These are phyloP conservation scores for Drosophila fulvimacula DNA, from an alignment of 2,888 invertebrate species.

Conservation along the genomic window DNA sequence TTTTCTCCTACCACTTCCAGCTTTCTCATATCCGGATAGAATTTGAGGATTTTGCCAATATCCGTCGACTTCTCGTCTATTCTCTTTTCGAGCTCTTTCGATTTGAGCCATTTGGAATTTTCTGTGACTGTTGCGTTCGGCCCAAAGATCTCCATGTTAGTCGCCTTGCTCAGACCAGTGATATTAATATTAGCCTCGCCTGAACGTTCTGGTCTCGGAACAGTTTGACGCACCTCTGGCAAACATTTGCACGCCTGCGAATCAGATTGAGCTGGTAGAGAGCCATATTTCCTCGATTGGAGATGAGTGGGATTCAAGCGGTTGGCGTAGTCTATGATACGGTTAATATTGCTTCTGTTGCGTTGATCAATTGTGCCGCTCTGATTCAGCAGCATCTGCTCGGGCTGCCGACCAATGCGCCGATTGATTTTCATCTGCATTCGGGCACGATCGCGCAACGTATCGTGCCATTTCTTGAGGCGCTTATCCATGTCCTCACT, in stretches of 20 bases:
- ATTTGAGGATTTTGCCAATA: constrained; percentile 67
- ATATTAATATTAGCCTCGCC: constrained; percentile 58
- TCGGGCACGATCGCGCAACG: constrained; percentile 57
- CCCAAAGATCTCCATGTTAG: constrained; percentile 57
- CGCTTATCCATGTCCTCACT: constrained; percentile 69
- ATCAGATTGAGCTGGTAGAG: constrained; percentile 43
- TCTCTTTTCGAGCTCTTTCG: constrained; percentile 54
- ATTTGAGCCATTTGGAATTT: constrained; percentile 62
- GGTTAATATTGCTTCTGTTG: constrained; percentile 70
- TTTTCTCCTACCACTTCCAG: constrained; percentile 68
- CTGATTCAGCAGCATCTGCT: constrained; percentile 72
- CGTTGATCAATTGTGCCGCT: constrained; percentile 62
- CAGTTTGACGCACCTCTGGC: constrained; percentile 64
- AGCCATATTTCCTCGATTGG: not conserved
- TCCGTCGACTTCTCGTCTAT: constrained; percentile 52
- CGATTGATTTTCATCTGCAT: constrained; percentile 56
- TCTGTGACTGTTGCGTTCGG: fast-evolving
- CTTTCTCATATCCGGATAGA: constrained; percentile 68
- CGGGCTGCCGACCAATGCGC: constrained; percentile 50
- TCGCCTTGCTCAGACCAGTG: constrained; percentile 59
- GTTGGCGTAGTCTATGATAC: constrained; percentile 70
- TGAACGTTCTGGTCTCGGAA: constrained; percentile 61
- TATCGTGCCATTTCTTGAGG: constrained; percentile 71
- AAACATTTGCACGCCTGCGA: constrained; percentile 23
- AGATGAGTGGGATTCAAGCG: constrained; percentile 65